Evolutionary conservation across 35 echinoderm and acorn worm genomes (phyloP).

Genomic region (Hemicentrotus pulcherrimus): DNA sequence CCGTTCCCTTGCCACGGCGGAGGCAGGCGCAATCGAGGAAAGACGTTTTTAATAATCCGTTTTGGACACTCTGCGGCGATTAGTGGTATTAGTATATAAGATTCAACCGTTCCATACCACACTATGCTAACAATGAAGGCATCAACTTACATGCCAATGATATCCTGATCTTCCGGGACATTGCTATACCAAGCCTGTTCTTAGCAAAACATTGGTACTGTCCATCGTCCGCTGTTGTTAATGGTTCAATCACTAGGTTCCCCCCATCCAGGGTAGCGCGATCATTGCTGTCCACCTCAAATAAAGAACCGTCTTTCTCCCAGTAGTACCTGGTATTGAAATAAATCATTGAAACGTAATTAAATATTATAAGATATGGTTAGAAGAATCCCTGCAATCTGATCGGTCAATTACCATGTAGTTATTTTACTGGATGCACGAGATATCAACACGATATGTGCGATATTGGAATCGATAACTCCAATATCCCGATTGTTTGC

Average conservation of each 20-base stretch:
- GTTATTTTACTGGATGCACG: no score
- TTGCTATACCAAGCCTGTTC: conserved; percentile 40
- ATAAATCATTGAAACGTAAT: neutral
- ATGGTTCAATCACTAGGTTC: neutral
- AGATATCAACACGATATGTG: no score
- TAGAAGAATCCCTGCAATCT: no score
- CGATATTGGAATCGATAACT: no score
- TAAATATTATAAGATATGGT: neutral
- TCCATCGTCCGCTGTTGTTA: neutral
- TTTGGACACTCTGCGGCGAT: no score
- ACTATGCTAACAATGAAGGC: neutral
- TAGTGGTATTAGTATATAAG: no score
- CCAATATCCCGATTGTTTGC: no score
- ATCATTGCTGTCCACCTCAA: neutral
- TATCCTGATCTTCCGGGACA: neutral
- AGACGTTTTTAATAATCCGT: no score
- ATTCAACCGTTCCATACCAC: neutral
- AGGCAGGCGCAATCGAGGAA: no score
- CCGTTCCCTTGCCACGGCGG: no score
- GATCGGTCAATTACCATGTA: no score
- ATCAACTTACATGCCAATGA: conserved; percentile 44
- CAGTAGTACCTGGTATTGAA: conserved; percentile 38
- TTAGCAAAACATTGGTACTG: conserved; percentile 53
- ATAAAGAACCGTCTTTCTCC: conserved; percentile 13
- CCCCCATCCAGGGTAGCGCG: neutral